Conservation (phyloP, 2,797 vertebrate species). For the Scarus forsteni region DNA sequence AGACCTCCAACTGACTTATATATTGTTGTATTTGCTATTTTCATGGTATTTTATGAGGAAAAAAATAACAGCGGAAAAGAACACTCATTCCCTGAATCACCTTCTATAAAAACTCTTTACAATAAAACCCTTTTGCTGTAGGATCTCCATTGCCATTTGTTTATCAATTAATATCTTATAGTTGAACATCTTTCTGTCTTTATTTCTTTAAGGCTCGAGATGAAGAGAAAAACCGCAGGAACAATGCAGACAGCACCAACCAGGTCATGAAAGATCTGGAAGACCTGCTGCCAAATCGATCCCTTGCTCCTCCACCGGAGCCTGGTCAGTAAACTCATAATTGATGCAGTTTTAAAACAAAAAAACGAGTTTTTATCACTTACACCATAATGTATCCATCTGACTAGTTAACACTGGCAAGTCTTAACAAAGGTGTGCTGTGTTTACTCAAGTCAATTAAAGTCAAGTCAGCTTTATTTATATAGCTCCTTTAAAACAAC, state of each 20-base stretch:
- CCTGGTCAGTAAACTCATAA: slow-evolving; percentile 74
- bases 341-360: not conserved
- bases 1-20: not conserved
- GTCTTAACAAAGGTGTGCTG: not conserved
- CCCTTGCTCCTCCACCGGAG: slow-evolving; percentile 58
- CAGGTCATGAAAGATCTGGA: slow-evolving; percentile 88
- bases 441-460: not conserved
- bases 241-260: slow-evolving; percentile 89
- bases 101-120: too few species aligned
- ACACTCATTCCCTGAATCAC: too few species aligned
- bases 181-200: not conserved
- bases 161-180: not conserved
- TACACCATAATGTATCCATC: not conserved
- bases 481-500: too few species aligned
- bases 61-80: not conserved
- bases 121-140: too few species aligned
- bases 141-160: not conserved
- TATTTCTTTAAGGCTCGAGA: slow-evolving; percentile 86
- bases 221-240: slow-evolving; percentile 94
- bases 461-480: too few species aligned
- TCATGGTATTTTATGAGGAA: not conserved
- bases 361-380: not conserved
- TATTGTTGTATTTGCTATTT: not conserved
- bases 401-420: not conserved
- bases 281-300: slow-evolving; percentile 83